Base-by-base conservation (phyloP, 2,113 vertebrate genomes). In the Periophthalmodon schlosseri region DNA sequence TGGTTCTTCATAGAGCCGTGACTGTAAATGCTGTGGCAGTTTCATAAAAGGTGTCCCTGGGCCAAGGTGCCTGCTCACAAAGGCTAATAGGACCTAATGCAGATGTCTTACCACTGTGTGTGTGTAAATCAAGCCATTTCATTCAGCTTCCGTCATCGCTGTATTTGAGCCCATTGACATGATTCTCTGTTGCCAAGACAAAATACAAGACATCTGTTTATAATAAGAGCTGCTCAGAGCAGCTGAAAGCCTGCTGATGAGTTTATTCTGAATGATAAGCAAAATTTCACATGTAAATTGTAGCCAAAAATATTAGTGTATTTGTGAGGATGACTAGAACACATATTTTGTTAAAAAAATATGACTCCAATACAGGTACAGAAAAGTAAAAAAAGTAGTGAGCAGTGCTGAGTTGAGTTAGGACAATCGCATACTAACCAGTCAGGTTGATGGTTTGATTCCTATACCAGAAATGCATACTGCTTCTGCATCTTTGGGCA, bases 201-300 rank as follows among this genome's bases (percentile, higher is more conserved):
- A 93, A 91, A 91, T 70, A 86, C 84, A 84, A 87, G 90, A 91
- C 92, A 92, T 93, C 89, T 92, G 91, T 88, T 91, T 87, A 92
- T 89, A 89, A 88, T 87, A 86, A 91, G 89, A 89, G 87, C 86
- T 87, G 85, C 72, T 80, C 84, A 85, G 72, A 85, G 60, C 83
- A 73, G 82, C 79, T 87, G 87, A 90, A 86, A 82, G 87, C 80
- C 47, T 89, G 74, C 74, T 88, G 84, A 89, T 85, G 76, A 89
- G 84, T 63, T 57, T 70, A 75, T 91, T 89, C 79, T 77, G 75
- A 82, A 76, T 74, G 86, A 92, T 88, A 89, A 91, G 83, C 80
- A 85, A 81, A 81, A 81, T 78, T 80, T 73, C 78, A 86, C 82
- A 70, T 78, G 50, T 74, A 79, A 81, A 80, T 60, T 75, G 58